These are phyloP conservation scores for Grantiella picta DNA, from an alignment of 2,113 vertebrate genomes.

Conservation along the genomic window DNA sequence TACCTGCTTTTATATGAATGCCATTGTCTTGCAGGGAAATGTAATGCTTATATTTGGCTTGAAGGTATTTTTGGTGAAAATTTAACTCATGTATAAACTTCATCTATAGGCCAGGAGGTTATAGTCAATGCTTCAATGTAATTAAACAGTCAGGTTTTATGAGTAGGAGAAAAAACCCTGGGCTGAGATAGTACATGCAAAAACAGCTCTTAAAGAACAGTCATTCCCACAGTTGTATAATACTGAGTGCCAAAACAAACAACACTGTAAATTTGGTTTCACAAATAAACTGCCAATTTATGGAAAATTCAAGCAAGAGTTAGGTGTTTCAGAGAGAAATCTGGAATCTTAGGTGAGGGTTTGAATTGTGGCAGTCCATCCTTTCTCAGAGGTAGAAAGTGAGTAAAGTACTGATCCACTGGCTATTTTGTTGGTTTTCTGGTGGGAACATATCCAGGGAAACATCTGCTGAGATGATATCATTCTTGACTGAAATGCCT, in stretches of 20 bases:
- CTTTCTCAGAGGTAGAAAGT: not conserved
- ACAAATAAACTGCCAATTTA: not conserved
- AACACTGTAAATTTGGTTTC: not conserved
- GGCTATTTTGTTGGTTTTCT: not conserved
- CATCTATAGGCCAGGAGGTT: not conserved
- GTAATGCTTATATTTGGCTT: not conserved
- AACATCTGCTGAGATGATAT: not conserved
- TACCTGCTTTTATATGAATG: not conserved
- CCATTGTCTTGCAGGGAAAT: not conserved
- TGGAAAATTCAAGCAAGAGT: not conserved
- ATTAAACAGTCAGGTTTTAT: not conserved
- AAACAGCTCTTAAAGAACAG: not conserved
- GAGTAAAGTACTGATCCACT: not conserved
- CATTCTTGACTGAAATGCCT: not conserved
- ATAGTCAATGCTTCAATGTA: not conserved
- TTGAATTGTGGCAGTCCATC: not conserved
- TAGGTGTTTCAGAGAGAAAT: not conserved
- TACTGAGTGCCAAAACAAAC: not conserved
- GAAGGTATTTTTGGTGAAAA: not conserved
- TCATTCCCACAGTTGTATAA: not conserved
- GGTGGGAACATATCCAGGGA: not conserved
- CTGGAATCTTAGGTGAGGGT: not conserved
- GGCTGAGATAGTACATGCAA: not conserved
- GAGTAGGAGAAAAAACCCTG: not conserved
- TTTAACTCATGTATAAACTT: not conserved